These are phyloP conservation scores for Microcebus murinus DNA, from an alignment of 2,113 vertebrate genomes.

Conservation along the genomic window DNA sequence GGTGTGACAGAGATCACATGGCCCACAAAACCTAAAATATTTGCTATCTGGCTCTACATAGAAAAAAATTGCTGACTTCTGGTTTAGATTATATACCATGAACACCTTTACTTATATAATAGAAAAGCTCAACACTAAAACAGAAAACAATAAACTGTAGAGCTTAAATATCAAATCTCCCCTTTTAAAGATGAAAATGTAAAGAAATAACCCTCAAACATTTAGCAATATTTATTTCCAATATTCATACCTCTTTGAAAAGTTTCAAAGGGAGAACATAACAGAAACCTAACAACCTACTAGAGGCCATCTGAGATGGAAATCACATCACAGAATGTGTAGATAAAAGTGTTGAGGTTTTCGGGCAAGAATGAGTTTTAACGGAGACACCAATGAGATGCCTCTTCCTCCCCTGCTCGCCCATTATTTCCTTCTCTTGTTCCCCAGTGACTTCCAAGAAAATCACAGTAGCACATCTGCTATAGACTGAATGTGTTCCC, in stretches of 20 bases:
- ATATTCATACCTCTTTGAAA: neutral
- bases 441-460: neutral
- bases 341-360: neutral
- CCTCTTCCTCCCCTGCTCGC: neutral
- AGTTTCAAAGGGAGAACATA: neutral
- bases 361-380: neutral
- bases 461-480: neutral
- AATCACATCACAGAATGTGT: neutral
- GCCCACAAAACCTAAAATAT: neutral
- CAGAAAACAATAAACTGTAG: neutral
- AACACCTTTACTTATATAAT: neutral
- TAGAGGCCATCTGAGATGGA: neutral
- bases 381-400: neutral
- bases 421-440: neutral
- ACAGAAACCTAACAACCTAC: neutral
- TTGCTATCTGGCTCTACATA: neutral
- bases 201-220: neutral
- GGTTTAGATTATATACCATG: no score
- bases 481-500: neutral
- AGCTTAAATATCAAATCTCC: neutral
- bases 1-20: neutral
- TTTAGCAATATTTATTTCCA: neutral
- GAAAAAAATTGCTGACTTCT: neutral
- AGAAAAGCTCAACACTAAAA: neutral
- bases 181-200: neutral